Conservation (phyloP, 2,113 vertebrate genomes). For the Polyodon spathula region DNA sequence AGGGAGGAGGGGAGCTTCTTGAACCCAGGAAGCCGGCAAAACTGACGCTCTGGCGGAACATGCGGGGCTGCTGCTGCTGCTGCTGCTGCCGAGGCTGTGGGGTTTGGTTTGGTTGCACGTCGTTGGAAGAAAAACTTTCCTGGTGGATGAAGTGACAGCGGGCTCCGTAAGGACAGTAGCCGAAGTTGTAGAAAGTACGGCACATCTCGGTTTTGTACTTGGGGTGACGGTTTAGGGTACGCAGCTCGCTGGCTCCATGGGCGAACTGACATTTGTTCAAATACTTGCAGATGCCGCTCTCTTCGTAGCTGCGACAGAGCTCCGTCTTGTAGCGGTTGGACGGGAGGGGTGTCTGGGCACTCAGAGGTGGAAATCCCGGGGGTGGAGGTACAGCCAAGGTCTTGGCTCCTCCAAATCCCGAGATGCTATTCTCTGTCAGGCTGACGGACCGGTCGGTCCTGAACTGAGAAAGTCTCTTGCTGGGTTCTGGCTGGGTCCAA, state of each 20-base stretch:
- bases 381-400: conserved; percentile 50
- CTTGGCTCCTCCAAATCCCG: conserved; percentile 36
- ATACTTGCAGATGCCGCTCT: conserved; percentile 63
- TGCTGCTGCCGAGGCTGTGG: conserved; percentile 30
- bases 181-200: conserved; percentile 82
- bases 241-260: conserved; percentile 68
- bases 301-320: conserved; percentile 63
- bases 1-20: conserved; percentile 49
- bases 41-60: conserved; percentile 71
- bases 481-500: conserved; percentile 43
- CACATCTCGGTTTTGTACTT: conserved; percentile 87
- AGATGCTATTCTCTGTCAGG: conserved; percentile 53
- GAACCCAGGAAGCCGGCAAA: conserved; percentile 62
- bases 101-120: conserved; percentile 28
- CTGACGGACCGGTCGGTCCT: conserved; percentile 65
- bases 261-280: conserved; percentile 76
- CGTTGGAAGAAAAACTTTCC: conserved; percentile 35
- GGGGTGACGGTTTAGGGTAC: conserved; percentile 71
- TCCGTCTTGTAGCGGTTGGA: conserved; percentile 69
- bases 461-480: conserved; percentile 33
- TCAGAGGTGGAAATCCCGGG: conserved; percentile 65
- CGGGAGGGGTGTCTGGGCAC: conserved; percentile 31
- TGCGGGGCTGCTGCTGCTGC: conserved; percentile 45
- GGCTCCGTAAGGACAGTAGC: conserved; percentile 76
- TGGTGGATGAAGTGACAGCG: conserved; percentile 87